A percentile compares a stretch with the other conserved stretches of the same genome.
phyloP scores from a whole-genome alignment of 2,888 invertebrate species.

The Pachydiplax longipennis region DNA sequence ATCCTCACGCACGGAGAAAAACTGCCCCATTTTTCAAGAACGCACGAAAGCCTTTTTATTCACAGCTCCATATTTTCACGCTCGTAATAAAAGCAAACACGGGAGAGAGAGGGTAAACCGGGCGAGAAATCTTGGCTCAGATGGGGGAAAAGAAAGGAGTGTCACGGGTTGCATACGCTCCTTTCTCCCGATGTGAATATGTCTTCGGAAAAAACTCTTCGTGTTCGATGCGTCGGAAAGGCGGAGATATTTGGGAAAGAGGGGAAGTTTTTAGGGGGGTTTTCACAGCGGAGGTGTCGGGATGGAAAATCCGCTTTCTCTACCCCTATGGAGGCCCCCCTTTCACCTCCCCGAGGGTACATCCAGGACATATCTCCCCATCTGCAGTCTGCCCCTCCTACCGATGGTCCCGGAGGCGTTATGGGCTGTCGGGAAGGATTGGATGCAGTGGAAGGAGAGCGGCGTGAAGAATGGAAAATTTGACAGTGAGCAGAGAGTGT shows the following conservation, averaged over 20 bases:
- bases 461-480: neutral
- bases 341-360: neutral
- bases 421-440: neutral
- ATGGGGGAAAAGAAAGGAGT: neutral
- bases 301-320: conserved; percentile 36
- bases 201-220: neutral
- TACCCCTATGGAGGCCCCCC: neutral
- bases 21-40: neutral
- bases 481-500: neutral
- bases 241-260: neutral
- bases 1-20: neutral
- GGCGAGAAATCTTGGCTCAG: neutral
- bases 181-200: neutral
- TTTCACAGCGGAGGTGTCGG: conserved; percentile 40
- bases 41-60: neutral
- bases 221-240: neutral
- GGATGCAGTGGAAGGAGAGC: neutral
- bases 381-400: neutral
- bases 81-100: neutral
- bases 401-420: neutral
- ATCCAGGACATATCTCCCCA: conserved; percentile 1
- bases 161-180: conserved; percentile 20
- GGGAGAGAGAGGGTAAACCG: neutral
- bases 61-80: neutral
- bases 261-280: neutral